phyloP scores from a whole-genome alignment of 2,113 vertebrate species.

The Eulemur macaco region DNA sequence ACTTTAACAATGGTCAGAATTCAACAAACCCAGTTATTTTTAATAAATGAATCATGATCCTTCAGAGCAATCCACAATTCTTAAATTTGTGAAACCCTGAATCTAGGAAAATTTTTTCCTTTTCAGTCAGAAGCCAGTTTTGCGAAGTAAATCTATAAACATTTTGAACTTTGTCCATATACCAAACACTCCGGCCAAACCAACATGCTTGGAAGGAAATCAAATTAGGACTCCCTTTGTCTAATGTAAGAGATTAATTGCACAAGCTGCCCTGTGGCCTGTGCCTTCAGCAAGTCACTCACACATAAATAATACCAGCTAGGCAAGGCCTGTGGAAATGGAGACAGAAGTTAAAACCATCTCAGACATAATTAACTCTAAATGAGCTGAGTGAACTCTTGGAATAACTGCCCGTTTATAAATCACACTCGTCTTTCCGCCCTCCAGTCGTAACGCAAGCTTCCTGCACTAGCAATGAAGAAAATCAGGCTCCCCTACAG shows the following conservation, averaged over 20 bases:
- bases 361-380: constrained; percentile 59
- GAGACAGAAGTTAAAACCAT: constrained; percentile 54
- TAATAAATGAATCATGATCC: neutral
- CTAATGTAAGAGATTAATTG: constrained; percentile 53
- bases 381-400: constrained; percentile 43
- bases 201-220: neutral
- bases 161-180: constrained; percentile 61
- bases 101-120: neutral
- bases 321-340: constrained; percentile 27
- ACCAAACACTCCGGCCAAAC: neutral
- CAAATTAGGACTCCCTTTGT: constrained; percentile 42
- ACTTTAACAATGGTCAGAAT: neutral
- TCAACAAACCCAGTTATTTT: neutral
- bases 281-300: constrained; percentile 4
- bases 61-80: neutral
- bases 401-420: constrained; percentile 43
- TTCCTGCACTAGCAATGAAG: neutral
- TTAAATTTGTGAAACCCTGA: neutral
- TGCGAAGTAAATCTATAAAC: constrained; percentile 33
- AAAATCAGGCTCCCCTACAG: neutral
- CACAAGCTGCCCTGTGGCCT: constrained; percentile 42
- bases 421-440: neutral
- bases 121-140: neutral
- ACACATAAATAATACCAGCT: constrained; percentile 52
- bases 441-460: neutral